Percentiles rank a stretch among this genome's conserved stretches.
These are phyloP conservation scores for Myotis lucifugus DNA, from an alignment of 2,113 vertebrate species.

Conservation along the genomic window DNA sequence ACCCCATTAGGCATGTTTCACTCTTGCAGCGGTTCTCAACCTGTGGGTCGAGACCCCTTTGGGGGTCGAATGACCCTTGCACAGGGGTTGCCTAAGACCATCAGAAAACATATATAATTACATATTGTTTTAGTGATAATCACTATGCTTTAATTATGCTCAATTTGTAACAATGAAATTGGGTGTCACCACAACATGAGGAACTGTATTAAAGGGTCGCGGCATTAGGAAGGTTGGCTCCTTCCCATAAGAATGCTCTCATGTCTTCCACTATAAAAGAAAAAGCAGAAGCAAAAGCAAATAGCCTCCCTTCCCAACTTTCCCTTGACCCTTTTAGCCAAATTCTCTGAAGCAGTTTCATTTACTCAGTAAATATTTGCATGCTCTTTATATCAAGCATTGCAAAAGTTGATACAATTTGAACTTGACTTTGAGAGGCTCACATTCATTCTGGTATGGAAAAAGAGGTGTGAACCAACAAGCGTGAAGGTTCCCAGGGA, in stretches of 20 bases:
- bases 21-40: neutral
- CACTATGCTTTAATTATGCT: no score
- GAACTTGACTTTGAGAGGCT: constrained; percentile 2
- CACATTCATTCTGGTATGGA: neutral
- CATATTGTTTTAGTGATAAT: no score
- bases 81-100: no score
- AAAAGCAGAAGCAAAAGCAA: neutral
- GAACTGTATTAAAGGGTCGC: no score
- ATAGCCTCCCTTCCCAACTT: neutral
- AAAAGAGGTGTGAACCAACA: neutral
- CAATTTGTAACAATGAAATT: no score
- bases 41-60: no score
- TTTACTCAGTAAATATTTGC: constrained; percentile 44
- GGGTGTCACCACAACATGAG: no score
- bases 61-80: no score
- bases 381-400: neutral
- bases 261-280: neutral
- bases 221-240: no score
- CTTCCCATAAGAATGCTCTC: neutral
- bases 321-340: neutral
- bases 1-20: neutral
- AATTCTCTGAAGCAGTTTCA: neutral
- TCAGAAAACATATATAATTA: no score
- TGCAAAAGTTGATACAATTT: neutral
- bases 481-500: neutral